Conservation (phyloP, 2,888 invertebrate species). For the Cerastoderma edule region DNA sequence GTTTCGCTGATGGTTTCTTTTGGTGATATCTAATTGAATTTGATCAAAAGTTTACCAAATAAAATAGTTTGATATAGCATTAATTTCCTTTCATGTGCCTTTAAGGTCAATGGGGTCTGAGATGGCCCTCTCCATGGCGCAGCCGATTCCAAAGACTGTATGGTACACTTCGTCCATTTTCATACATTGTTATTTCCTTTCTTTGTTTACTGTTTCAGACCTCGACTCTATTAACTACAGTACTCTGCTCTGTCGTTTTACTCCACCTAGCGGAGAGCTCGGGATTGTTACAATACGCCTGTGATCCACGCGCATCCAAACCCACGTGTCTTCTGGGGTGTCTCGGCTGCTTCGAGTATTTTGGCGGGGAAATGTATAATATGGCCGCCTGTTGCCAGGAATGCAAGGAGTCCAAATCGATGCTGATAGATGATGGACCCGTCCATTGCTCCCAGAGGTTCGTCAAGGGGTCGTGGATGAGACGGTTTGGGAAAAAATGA, state of each 20-base stretch:
- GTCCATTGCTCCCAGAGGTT: conserved; percentile 66
- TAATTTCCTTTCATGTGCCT: too few species aligned
- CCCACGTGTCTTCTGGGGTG: conserved; percentile 68
- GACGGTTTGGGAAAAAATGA: conserved; percentile 58
- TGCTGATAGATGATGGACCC: conserved; percentile 67
- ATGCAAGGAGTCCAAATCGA: conserved; percentile 57
- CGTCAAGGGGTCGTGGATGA: conserved; percentile 62
- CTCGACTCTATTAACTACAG: not conserved
- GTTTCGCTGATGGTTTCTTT: too few species aligned
- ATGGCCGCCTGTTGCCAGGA: conserved; percentile 72
- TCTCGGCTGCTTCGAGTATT: conserved; percentile 66
- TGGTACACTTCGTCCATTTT: too few species aligned
- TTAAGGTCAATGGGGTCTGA: too few species aligned
- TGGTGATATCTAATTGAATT: too few species aligned
- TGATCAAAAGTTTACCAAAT: too few species aligned
- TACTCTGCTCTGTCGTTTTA: conserved; percentile 20
- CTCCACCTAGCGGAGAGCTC: conserved; percentile 30
- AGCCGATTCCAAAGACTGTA: too few species aligned
- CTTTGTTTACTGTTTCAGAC: conserved; percentile 28
- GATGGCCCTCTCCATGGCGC: too few species aligned
- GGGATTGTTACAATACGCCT: conserved; percentile 56
- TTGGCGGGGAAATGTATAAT: conserved; percentile 69
- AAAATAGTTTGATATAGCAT: too few species aligned
- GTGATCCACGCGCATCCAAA: conserved; percentile 65
- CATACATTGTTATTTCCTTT: not conserved